phyloP scores from a whole-genome alignment of 2,888 invertebrate species.

The Drosophila picticornis region DNA sequence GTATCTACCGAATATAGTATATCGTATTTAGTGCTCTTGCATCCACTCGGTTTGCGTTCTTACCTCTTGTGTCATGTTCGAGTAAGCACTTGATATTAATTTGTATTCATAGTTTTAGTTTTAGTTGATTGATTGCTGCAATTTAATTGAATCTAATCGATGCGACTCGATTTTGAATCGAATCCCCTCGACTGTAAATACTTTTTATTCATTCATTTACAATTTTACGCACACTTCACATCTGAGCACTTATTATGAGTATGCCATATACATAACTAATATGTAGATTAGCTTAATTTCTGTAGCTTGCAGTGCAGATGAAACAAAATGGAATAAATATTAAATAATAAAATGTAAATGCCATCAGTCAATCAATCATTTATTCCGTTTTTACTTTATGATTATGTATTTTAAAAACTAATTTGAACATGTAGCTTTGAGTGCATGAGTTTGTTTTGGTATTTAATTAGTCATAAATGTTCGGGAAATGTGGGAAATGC shows the following conservation, averaged over 20 bases:
- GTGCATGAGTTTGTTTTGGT: slow-evolving; percentile 30
- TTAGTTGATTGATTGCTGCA: slow-evolving; percentile 60
- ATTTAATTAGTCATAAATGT: slow-evolving; percentile 23
- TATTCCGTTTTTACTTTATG: slow-evolving; percentile 20
- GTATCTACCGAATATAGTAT: slow-evolving; percentile 9
- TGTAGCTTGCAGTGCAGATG: neutral
- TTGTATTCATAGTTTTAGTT: slow-evolving; percentile 62
- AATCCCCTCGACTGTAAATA: slow-evolving; percentile 52
- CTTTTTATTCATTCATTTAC: slow-evolving; percentile 12
- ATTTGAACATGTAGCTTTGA: slow-evolving; percentile 3
- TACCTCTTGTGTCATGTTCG: slow-evolving; percentile 50
- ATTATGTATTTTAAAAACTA: slow-evolving; percentile 23
- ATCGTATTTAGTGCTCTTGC: slow-evolving; percentile 37
- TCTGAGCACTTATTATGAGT: slow-evolving; percentile 11
- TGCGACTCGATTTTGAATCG: slow-evolving; percentile 2
- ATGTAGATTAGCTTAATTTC: slow-evolving; percentile 23
- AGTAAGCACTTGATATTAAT: slow-evolving; percentile 54
- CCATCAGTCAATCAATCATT: slow-evolving; percentile 6
- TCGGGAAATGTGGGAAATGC: neutral
- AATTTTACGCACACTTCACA: slow-evolving; percentile 7
- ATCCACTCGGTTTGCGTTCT: slow-evolving; percentile 49
- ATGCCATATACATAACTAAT: neutral
- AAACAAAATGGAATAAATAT: slow-evolving; percentile 34
- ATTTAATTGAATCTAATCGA: slow-evolving; percentile 29
- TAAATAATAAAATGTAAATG: slow-evolving; percentile 65